phyloP scores from a whole-genome alignment of 2,888 invertebrate genomes.

The Quadroppia sp. region DNA sequence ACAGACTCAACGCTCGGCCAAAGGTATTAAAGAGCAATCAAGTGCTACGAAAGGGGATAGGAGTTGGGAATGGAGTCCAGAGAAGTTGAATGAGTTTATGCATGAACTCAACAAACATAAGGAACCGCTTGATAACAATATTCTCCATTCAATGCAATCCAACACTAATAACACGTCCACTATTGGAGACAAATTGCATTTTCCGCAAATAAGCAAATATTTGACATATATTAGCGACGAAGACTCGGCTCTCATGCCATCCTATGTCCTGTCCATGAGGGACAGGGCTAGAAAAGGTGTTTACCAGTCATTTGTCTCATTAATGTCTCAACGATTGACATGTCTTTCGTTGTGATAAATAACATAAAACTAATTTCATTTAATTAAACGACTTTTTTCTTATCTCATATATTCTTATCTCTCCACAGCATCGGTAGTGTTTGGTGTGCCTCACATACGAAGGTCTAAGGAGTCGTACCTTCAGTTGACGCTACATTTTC shows the following conservation, averaged over 20 bases:
- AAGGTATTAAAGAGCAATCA: neutral
- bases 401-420: no score
- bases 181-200: constrained; percentile 1
- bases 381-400: no score
- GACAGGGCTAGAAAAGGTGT: neutral
- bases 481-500: constrained; percentile 74
- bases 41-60: neutral
- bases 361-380: no score
- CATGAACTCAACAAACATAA: constrained; percentile 19
- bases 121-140: neutral
- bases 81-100: constrained; percentile 25
- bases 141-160: neutral
- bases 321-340: no score
- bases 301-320: neutral
- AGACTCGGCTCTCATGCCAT: neutral
- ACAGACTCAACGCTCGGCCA: neutral
- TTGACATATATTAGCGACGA: constrained; percentile 31
- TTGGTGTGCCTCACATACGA: constrained; percentile 84
- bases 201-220: constrained; percentile 1
- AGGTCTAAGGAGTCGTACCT: constrained; percentile 82
- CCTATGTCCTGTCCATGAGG: constrained; percentile 6
- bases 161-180: neutral
- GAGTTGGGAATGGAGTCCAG: constrained; percentile 26
- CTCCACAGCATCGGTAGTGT: constrained; percentile 67
- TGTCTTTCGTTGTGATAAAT: no score